Evolutionary conservation across 2,888 invertebrate species (phyloP).

Genomic region (Chesias legatella): DNA sequence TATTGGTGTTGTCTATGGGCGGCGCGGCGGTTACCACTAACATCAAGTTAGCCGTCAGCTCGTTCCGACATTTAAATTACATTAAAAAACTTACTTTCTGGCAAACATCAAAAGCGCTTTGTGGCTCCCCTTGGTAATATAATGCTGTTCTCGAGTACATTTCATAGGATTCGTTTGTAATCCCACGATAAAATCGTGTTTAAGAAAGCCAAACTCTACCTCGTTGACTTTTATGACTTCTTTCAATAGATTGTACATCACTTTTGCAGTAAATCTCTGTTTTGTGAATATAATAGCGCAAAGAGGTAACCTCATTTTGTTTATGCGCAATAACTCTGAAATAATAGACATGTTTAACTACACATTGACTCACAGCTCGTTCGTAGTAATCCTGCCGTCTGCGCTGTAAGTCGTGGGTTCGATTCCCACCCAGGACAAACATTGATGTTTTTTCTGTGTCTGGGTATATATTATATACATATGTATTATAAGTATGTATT

Average conservation of each 20-base stretch:
- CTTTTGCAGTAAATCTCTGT: slow-evolving; percentile 87
- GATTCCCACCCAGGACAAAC: no score
- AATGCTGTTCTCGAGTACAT: slow-evolving; percentile 77
- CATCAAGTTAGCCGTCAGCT: no score
- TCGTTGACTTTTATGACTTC: slow-evolving; percentile 65
- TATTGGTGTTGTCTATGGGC: no score
- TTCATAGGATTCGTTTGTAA: slow-evolving; percentile 79
- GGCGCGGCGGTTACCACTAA: no score
- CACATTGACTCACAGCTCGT: no score
- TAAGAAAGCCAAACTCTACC: slow-evolving; percentile 76
- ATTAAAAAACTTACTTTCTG: slow-evolving; percentile 64
- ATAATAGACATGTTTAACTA: no score
- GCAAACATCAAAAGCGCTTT: slow-evolving; percentile 71
- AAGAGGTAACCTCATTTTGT: slow-evolving; percentile 64
- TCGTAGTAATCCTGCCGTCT: no score
- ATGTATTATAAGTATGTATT: no score
- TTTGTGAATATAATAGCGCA: slow-evolving; percentile 87
- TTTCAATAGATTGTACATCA: slow-evolving; percentile 84
- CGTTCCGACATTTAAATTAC: no score
- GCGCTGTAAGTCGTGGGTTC: no score
- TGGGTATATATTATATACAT: no score
- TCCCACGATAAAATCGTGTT: slow-evolving; percentile 88
- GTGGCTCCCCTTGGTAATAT: slow-evolving; percentile 76
- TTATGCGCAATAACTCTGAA: slow-evolving; percentile 48
- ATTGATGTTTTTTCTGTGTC: no score